Evolutionary conservation across 1,140 invertebrate species (phyloP), one percentile per base, ranked within the genome.

Genomic region (Saccostrea glomerata): DNA sequence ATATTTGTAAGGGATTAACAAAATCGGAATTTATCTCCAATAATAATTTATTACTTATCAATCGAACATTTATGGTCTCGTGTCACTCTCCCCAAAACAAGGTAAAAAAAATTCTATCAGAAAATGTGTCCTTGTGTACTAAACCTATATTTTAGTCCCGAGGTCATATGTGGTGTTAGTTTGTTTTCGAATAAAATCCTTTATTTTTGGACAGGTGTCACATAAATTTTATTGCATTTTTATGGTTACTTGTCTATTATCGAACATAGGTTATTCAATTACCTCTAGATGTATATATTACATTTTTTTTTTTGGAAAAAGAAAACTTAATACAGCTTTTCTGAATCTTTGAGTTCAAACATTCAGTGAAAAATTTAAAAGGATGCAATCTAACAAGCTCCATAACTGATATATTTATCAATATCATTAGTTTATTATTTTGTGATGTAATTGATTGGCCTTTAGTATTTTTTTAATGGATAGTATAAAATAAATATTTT

Each of bases 21-120:
- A 13, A 36, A 30, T 77, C 70, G 13, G 30, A 77, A 77, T 73
- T 73, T 73, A 73, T 36, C 23, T 30, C 25, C 70, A 77, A 77
- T 77, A 77, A 77, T 12, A 25, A 77, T 77, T 77, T 77, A 77
- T 77, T 77, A 77, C 25, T 25, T 36, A 77, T 77, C 70, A 77
- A 77, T 77, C 70, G 70, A 77, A 77, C 70, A 77, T 77, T 77
- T 77, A 77, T 77, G 70, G 30, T 77, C 70, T 77, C 70, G 70
- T 77, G 70, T 77, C 70, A 77, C 30, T 36, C 15, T 13, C 12
- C 2, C 13, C 2, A 77, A 77, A 77, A 77, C 23, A 77, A 12
- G 70, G 70, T 23, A 7, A 15, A 30, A 77, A 12, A 30, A 30
- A n/a, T 77, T 30, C 70, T 36, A 36, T 11, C 11, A 30, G 70